These are phyloP conservation scores for Lepilemur ruficaudatus DNA, from an alignment of 2,797 vertebrate species.

Conservation along the genomic window DNA sequence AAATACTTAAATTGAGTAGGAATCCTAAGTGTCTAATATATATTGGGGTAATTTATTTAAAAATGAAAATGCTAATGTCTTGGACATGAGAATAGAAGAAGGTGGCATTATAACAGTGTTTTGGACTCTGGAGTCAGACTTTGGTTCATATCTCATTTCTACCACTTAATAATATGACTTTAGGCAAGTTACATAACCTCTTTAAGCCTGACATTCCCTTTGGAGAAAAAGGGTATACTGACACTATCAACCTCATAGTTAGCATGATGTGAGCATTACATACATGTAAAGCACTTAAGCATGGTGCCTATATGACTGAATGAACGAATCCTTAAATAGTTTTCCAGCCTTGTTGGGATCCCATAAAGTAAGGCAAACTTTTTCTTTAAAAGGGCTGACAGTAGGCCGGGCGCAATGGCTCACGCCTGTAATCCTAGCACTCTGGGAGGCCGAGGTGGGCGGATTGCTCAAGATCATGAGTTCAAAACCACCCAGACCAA, in stretches of 20 bases:
- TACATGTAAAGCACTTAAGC: not conserved
- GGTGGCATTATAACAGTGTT: not conserved
- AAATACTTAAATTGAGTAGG: not conserved
- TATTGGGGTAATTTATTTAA: not conserved
- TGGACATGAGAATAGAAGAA: not conserved
- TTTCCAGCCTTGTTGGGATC: not conserved
- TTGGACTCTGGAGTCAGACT: not conserved
- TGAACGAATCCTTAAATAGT: not conserved
- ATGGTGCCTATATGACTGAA: not conserved
- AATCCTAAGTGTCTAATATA: not conserved
- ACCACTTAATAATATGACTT: not conserved
- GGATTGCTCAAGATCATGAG: no score
- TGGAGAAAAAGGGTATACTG: not conserved
- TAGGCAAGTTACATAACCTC: not conserved
- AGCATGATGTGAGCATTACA: not conserved
- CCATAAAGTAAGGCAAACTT: not conserved
- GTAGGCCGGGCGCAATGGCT: no score
- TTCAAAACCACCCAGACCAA: no score
- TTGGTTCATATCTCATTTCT: not conserved
- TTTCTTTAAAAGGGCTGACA: not conserved
- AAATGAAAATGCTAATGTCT: not conserved
- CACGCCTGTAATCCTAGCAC: no score
- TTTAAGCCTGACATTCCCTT: not conserved
- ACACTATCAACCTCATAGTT: not conserved
- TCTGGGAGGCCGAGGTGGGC: no score